Evolutionary conservation across 2,113 vertebrate genomes (phyloP), one percentile per base, ranked within the genome.

Genomic region (Lynx canadensis): DNA sequence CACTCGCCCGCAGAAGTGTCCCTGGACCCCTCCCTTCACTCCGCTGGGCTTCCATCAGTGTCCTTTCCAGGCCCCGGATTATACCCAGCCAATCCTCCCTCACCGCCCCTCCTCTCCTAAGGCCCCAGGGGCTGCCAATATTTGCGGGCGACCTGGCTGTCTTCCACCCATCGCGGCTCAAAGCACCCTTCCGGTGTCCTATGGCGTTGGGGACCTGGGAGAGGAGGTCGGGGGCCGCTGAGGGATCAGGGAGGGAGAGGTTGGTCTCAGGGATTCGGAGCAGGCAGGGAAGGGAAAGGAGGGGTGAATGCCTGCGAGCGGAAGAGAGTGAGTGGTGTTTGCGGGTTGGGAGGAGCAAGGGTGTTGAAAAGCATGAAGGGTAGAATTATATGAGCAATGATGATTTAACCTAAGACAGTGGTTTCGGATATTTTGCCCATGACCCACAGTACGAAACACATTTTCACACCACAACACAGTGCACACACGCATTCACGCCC

Each of bases 41-140:
- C 36, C 41, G 31, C 41, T 83, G n/a, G 48, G n/a, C 27, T 60
- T 33, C 60, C 33, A 74, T 45, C 41, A 0, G 3, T 33, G 68
- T 38, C 81, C 16, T 38, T 33, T 48, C 11, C 4, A 1, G 6
- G 5, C 69, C 73, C 55, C 63, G 23, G 27, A 25, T 4, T 52
- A 14, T 36, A 68, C 50, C 65, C 55, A 7, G 23, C n/a, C 52
- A 33, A 33, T 21, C 2, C 14, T 31, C 57, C 66, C 27, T 74
- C 0, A 4, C 7, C 1, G 3, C 3, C 14, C 33, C 31, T 45
- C 6, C 52, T 74, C 45, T 41, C 11, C 4, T 27, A 12, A 52
- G 14, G 29, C 33, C 50, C 21, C 33, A 5, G 60, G 4, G 5
- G 10, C 18, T 18, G 8, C 48, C 81, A 78, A 11, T 0, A 5